These are phyloP conservation scores for Kradibia gibbosae DNA, from an alignment of 1,140 invertebrate genomes.

Conservation along the genomic window DNA sequence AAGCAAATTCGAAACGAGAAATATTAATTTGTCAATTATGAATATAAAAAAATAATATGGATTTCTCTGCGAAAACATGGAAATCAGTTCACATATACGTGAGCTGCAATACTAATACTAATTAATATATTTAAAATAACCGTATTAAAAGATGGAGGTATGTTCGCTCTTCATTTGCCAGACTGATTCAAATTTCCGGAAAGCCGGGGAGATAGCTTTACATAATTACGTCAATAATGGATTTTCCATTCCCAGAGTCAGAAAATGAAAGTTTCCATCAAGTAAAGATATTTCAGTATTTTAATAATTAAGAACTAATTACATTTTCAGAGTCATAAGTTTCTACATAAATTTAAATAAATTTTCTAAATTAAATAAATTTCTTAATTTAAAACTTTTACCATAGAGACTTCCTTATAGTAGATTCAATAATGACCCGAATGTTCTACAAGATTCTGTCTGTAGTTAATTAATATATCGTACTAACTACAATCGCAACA, in stretches of 20 bases:
- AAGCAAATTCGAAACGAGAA: too few relatives aligned
- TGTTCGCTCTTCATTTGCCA: too few relatives aligned
- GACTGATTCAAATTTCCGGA: neutral
- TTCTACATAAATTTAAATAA: constrained; percentile 21
- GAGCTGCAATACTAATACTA: too few relatives aligned
- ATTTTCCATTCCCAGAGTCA: neutral
- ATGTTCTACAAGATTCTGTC: constrained; percentile 32
- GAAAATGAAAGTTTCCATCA: neutral
- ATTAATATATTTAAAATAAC: too few relatives aligned
- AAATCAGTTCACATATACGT: too few relatives aligned
- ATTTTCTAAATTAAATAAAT: constrained; percentile 8
- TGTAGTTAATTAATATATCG: constrained; percentile 44
- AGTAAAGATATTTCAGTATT: neutral
- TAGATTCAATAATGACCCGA: constrained; percentile 23
- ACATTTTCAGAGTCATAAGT: neutral
- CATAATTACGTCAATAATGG: constrained; percentile 12
- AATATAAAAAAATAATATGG: too few relatives aligned
- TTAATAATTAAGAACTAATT: constrained; percentile 25
- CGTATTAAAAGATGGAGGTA: too few relatives aligned
- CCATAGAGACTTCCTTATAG: neutral
- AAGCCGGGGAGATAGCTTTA: neutral
- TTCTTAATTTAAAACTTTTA: constrained; percentile 28
- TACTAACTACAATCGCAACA: constrained; percentile 15
- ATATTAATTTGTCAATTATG: too few relatives aligned
- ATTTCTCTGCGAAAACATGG: too few relatives aligned